phyloP scores from a whole-genome alignment of 2,888 invertebrate species.

The Lochmaea crataegi region DNA sequence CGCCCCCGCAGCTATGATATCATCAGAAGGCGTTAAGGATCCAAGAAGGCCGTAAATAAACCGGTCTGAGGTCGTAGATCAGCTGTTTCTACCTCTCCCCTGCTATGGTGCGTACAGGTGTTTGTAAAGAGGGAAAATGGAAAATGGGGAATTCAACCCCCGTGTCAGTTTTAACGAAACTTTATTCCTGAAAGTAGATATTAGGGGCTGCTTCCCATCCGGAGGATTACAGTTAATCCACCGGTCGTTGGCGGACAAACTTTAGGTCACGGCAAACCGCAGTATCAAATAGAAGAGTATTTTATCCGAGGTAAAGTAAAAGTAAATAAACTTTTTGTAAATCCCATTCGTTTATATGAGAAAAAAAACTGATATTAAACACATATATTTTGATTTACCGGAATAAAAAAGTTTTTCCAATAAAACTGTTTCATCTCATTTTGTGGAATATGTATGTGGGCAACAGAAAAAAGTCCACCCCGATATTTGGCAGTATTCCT shows the following conservation, averaged over 20 bases:
- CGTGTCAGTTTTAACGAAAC: conserved; percentile 51
- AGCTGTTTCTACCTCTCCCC: conserved; percentile 26
- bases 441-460: too few relatives aligned
- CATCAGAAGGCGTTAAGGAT: conserved; percentile 27
- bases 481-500: too few relatives aligned
- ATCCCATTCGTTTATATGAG: not conserved
- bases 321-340: not conserved
- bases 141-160: conserved; percentile 29
- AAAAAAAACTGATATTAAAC: too few relatives aligned
- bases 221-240: conserved; percentile 36
- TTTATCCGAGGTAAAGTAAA: not conserved
- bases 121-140: conserved; percentile 42
- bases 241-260: conserved; percentile 2
- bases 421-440: too few relatives aligned
- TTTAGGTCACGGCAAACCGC: not conserved
- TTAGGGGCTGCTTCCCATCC: conserved; percentile 40
- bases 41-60: conserved; percentile 31
- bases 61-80: conserved; percentile 24
- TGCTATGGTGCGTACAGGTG: conserved; percentile 41
- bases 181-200: conserved; percentile 49
- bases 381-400: too few relatives aligned
- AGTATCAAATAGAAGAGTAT: not conserved
- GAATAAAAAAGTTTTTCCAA: too few relatives aligned
- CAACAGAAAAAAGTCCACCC: too few relatives aligned
- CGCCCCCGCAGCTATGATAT: conserved; percentile 38